These are phyloP conservation scores for Lepidostoma basale DNA, from an alignment of 1,140 invertebrate genomes.

Conservation along the genomic window DNA sequence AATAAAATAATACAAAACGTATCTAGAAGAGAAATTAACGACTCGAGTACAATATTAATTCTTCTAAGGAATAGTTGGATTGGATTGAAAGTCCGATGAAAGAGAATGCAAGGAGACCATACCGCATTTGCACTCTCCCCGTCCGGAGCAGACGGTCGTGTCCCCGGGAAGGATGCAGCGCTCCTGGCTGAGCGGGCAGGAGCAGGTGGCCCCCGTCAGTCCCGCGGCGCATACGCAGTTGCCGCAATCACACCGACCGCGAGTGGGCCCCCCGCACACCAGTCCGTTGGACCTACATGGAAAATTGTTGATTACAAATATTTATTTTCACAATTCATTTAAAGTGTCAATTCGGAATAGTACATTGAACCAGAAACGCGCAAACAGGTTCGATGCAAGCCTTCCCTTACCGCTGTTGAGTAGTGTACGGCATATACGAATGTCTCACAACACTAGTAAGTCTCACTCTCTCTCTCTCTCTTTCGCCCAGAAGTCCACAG, in stretches of 20 bases:
- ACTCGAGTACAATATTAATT: too few species aligned
- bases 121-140: slow-evolving; percentile 73
- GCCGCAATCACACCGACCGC: slow-evolving; percentile 77
- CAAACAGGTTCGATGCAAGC: slow-evolving; percentile 41
- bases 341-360: too few species aligned
- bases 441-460: too few species aligned
- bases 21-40: too few species aligned
- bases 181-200: slow-evolving; percentile 69
- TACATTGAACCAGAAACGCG: too few species aligned
- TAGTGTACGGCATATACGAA: too few species aligned
- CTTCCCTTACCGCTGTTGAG: neutral
- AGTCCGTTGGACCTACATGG: slow-evolving; percentile 53
- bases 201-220: slow-evolving; percentile 80
- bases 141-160: slow-evolving; percentile 69
- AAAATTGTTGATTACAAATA: slow-evolving; percentile 35
- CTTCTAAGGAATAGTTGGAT: too few species aligned
- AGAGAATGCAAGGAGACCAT: slow-evolving; percentile 14
- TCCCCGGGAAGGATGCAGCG: slow-evolving; percentile 70
- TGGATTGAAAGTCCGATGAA: too few species aligned
- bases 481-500: too few species aligned
- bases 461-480: too few species aligned
- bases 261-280: slow-evolving; percentile 59
- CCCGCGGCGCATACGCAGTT: slow-evolving; percentile 74
- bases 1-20: too few species aligned
- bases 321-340: too few species aligned